Evolutionary conservation across 2,113 vertebrate species (phyloP), one percentile per base, ranked within the genome.

Genomic region (Ceyx cyanopectus): DNA sequence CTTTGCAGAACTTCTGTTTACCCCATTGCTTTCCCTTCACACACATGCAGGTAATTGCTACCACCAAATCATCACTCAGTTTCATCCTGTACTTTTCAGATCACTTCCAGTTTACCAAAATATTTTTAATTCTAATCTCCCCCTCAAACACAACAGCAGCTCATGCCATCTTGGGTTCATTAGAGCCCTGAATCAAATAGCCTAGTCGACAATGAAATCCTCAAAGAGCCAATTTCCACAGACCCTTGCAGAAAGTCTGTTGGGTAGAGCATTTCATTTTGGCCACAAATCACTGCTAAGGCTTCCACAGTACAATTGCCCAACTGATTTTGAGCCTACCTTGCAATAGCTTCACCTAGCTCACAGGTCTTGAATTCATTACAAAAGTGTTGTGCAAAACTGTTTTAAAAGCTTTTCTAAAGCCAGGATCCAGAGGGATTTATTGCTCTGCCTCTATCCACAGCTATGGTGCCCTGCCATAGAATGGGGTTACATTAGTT

Each of bases 381-480:
- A 87, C 2, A 2, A 18, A 89, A 82, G 27, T 40, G 22, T 87
- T 69, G 23, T 37, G 30, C 54, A 76, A 94, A 58, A 53, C 14
- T 45, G 5, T 63, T 79, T 66, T 79, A 82, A 93, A 96, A 85
- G 41, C 37, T 81, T 79, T 89, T 75, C 75, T 85, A 54, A 92
- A 93, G n/a, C 45, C 58, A 73, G 46, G 11, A 79, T 79, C 73
- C 45, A 62, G 62, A 79, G 24, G 58, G 88, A 91, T 85, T 91
- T 66, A 85, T 87, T 85, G 45, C 67, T 46, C 81, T 89, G 51
- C 73, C 18, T 84, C 65, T 81, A 48, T 72, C 40, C 67, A 50
- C 29, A 65, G 60, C 24, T 76, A 87, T 5, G 34, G 69, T 94
- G 34, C 67, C 58, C 66, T 73, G 14, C 62, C 32, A n/a, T 32